Base-by-base conservation (phyloP, 2,113 vertebrate genomes). In the Thomomys bottae region DNA sequence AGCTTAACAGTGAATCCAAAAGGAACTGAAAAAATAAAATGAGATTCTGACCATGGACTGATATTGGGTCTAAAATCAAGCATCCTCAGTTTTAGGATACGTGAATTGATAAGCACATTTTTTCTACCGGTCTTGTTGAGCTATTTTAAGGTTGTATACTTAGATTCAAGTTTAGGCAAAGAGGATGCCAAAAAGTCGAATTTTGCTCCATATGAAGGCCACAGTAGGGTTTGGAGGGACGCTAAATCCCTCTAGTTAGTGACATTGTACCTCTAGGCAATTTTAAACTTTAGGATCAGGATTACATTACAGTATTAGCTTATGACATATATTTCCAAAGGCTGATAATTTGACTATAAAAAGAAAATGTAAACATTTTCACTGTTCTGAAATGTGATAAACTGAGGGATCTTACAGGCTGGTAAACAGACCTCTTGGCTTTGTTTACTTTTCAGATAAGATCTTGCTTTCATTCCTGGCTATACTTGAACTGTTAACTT, bases 1-100 rank as follows among this genome's bases (percentile, higher is more conserved):
- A 96, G 96, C 94, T 95, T 93, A 96, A 91, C 73, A 88, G 92
- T 94, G 92, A 96, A 96, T 96, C 89, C 84, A 96, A 89, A 95
- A 94, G 96, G 94, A 96, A 93, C 91, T 95, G 94, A 95, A 97
- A 96, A 96, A 96, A 95, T 95, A 97, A 95, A 92, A 96, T 95
- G 93, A 96, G 86, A 93, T 89, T 64, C 66, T 81, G 61, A 42
- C 77, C 54, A 94, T 87, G 59, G 81, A 90, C 73, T 83, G 78
- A 91, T 93, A 91, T 49, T 77, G 15, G 64, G 54, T 79, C 77
- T 95, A 82, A 96, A 95, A 93, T 87, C 87, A 92, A 92, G 92
- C 78, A 77, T 79, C 36, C 8, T 23, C 38, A 20, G 57, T 91
- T 72, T 90, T 92, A 71, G 61, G 85, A 89, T 87, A 91, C 57